A percentile compares a stretch with the other conserved stretches of the same genome.
These are phyloP conservation scores for Hartigia nigra DNA, from an alignment of 2,888 invertebrate species.

Conservation along the genomic window DNA sequence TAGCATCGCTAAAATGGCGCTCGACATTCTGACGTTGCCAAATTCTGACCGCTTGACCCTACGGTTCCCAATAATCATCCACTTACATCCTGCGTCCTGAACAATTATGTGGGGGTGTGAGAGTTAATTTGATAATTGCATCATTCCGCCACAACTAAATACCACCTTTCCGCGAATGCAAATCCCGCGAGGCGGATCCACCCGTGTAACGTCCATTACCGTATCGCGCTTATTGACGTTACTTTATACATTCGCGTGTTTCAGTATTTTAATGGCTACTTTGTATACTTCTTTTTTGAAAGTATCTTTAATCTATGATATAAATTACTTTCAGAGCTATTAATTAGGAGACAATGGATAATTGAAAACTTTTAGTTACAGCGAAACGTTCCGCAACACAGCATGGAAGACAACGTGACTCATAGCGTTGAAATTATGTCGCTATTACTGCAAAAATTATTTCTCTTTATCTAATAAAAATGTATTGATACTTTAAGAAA, in stretches of 20 bases:
- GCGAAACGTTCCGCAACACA: neutral
- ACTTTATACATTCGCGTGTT: neutral
- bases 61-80: constrained; percentile 54
- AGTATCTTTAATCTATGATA: neutral
- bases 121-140: constrained; percentile 62
- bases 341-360: neutral
- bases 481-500: neutral
- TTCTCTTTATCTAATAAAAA: neutral
- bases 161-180: constrained; percentile 56
- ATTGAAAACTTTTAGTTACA: no score
- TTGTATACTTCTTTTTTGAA: neutral
- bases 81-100: constrained; percentile 52
- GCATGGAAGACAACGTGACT: neutral
- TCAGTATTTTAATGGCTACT: neutral
- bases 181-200: constrained; percentile 35
- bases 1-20: constrained; percentile 41
- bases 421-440: no score
- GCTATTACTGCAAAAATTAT: no score
- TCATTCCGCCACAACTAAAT: constrained; percentile 56
- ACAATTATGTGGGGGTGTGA: constrained; percentile 49
- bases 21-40: constrained; percentile 47
- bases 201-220: neutral
- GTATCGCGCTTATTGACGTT: neutral
- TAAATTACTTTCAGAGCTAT: neutral
- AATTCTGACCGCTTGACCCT: constrained; percentile 44